Percentiles rank a stretch among this genome's conserved stretches.
These are phyloP conservation scores for Limnephilus lunatus DNA, from an alignment of 2,888 invertebrate genomes.

Conservation along the genomic window DNA sequence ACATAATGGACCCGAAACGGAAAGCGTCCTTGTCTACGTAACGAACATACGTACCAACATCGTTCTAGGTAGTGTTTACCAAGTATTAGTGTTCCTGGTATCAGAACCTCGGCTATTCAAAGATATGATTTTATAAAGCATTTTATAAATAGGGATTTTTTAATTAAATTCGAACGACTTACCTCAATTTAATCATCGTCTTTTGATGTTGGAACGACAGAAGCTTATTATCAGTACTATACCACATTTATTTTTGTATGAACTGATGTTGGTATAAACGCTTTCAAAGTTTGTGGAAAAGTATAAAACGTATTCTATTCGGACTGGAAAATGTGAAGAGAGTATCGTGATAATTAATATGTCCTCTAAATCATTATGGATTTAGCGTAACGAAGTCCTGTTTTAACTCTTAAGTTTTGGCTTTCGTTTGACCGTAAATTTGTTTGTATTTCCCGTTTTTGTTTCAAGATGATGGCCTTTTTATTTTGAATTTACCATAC, in stretches of 20 bases:
- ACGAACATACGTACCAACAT: not conserved
- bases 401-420: too few relatives aligned
- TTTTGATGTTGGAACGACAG: not conserved
- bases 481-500: too few relatives aligned
- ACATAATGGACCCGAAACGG: slow-evolving; percentile 38
- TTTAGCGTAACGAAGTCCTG: too few relatives aligned
- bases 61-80: not conserved
- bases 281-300: not conserved
- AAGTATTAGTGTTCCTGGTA: not conserved
- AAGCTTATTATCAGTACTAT: not conserved
- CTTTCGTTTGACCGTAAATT: too few relatives aligned
- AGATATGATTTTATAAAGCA: not conserved
- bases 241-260: not conserved
- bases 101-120: not conserved
- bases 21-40: not conserved
- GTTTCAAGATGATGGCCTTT: too few relatives aligned
- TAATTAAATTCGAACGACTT: slow-evolving; percentile 32
- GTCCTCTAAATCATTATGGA: too few relatives aligned
- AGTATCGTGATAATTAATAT: too few relatives aligned
- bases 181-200: not conserved
- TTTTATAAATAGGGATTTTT: slow-evolving; percentile 27
- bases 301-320: too few relatives aligned
- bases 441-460: too few relatives aligned
- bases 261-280: not conserved
- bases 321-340: too few relatives aligned